Evolutionary conservation across 2,888 invertebrate genomes (phyloP).

Genomic region (Odontothrips loti): DNA sequence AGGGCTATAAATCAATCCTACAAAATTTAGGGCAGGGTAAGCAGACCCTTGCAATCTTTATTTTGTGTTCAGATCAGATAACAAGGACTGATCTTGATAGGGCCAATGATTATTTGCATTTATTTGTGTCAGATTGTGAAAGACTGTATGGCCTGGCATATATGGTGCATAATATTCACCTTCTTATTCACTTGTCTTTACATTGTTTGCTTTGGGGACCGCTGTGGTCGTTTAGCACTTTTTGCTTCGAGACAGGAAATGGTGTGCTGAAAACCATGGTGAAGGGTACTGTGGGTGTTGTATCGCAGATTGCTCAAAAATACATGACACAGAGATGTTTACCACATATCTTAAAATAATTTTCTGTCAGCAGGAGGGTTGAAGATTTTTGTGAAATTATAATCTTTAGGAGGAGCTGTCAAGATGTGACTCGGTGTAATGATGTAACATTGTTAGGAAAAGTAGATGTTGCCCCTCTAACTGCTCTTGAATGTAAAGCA

Average conservation of each 20-base stretch:
- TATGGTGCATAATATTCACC: not conserved
- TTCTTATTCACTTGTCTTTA: not conserved
- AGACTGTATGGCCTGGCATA: not conserved
- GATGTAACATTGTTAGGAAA: not conserved
- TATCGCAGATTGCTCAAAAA: not conserved
- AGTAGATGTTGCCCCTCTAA: not conserved
- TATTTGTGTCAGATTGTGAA: not conserved
- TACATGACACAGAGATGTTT: too few relatives aligned
- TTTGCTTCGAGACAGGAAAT: not conserved
- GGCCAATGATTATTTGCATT: not conserved
- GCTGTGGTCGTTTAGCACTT: not conserved
- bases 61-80: not conserved
- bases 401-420: not conserved
- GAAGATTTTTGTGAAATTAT: not conserved
- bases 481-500: not conserved
- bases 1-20: too few relatives aligned
- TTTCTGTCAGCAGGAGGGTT: too few relatives aligned
- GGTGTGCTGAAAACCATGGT: not conserved
- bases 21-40: too few relatives aligned
- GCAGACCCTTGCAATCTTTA: too few relatives aligned
- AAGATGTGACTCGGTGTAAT: not conserved
- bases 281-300: not conserved
- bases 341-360: too few relatives aligned
- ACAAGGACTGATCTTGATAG: not conserved
- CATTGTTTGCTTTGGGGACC: not conserved